A percentile compares a stretch with the other conserved stretches of the same genome.
Conservation (phyloP, 1,140 invertebrate genomes). For the Leguminivora glycinivorella region DNA sequence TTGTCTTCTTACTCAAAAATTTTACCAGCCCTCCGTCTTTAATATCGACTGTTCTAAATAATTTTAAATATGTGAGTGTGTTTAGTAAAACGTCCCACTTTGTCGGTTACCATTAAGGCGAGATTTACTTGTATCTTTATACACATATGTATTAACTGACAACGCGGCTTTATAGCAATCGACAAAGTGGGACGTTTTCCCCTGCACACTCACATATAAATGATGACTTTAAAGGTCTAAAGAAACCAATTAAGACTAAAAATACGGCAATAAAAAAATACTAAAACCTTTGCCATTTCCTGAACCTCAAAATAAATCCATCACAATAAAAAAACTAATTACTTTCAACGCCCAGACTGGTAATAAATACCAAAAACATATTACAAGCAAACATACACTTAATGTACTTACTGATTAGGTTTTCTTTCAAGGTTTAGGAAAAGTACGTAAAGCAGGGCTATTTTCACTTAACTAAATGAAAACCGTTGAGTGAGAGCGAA, state of each 20-base stretch:
- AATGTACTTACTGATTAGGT: background rate
- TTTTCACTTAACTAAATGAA: conserved; percentile 27
- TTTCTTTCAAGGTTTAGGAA: background rate
- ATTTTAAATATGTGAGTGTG: no score
- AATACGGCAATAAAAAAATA: background rate
- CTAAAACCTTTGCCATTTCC: background rate
- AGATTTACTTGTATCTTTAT: no score
- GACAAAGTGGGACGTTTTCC: no score
- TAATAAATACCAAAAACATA: background rate
- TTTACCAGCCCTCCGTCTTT: no score
- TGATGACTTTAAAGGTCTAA: background rate
- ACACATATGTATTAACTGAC: no score
- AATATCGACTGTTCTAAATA: no score
- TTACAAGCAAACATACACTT: background rate
- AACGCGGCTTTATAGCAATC: background rate
- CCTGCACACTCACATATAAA: background rate
- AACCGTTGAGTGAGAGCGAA: conserved; percentile 1
- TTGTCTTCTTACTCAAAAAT: no score
- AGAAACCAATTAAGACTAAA: background rate
- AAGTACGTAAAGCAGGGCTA: background rate
- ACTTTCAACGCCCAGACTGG: conserved; percentile 6
- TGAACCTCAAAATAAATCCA: background rate
- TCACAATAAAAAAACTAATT: conserved; percentile 22
- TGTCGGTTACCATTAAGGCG: no score
- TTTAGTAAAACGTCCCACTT: no score